Evolutionary conservation across 2,797 vertebrate species (phyloP), one percentile per base, ranked within the genome.

Genomic region (Triplophysa bombifrons): DNA sequence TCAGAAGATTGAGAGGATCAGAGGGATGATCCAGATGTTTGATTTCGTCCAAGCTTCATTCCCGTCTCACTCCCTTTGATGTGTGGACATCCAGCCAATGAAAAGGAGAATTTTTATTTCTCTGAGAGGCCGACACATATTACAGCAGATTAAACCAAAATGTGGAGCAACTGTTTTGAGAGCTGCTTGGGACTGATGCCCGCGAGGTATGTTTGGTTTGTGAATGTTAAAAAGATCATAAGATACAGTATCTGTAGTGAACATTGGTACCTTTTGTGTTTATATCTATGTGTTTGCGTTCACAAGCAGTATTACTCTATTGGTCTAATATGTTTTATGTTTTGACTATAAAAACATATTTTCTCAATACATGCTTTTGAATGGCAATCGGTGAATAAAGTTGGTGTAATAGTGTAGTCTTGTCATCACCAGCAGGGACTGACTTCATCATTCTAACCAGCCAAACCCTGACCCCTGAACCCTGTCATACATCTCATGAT

Each of bases 1-100:
- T 60, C 56, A 65, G 56, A 65, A 74, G 71, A 74, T 74, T 82
- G 76, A 78, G 65, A 74, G 81, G 81, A 78, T 82, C 81, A 74
- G 48, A 46, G 48, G 71, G 76, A 69, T 78, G 64, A 82, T 78
- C 81, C 76, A 78, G 81, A 82, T 82, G 76, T 82, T 71, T 74
- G 75, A 78, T 82, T 82, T 64, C 38, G 63, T 60, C 22, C 12
- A 60, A 51, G 74, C 72, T 58, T 64, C 55, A 55, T 51, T 46
- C 44, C 6, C 55, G 34, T 67, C 22, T 82, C 34, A 14, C 66
- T 79, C 48, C 41, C 34, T 64, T 19, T 74, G 13, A 69, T 55
- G 70, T 34, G 65, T 44, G 56, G n/a, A 61, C 53, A 55, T 30
- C 22, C 6, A 41, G 53, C 46, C 46, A 73, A 22, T 61, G 53